These are phyloP conservation scores for Pyrocephalus nanus DNA, from an alignment of 2,797 vertebrate species.

Conservation along the genomic window DNA sequence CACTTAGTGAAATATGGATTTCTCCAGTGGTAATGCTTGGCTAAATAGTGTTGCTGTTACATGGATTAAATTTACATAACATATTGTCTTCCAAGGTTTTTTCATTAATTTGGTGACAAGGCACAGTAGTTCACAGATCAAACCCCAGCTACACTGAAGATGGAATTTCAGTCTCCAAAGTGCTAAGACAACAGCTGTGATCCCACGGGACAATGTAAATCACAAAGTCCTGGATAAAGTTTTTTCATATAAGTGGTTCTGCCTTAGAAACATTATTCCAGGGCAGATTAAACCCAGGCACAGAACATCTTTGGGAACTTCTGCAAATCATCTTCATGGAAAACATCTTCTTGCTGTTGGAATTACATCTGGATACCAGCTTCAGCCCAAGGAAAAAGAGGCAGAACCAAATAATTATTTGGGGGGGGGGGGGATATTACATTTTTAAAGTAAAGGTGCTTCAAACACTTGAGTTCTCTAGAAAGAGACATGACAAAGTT, in stretches of 20 bases:
- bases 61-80: slow-evolving; percentile 18
- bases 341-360: neutral
- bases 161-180: slow-evolving; percentile 6
- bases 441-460: neutral
- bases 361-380: neutral
- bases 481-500: neutral
- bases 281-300: slow-evolving; percentile 17
- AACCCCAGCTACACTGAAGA: neutral
- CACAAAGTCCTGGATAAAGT: neutral
- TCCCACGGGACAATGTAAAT: neutral
- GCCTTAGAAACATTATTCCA: neutral
- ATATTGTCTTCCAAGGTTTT: neutral
- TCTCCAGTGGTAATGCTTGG: neutral
- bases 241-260: neutral
- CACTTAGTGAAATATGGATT: neutral
- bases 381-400: neutral
- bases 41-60: neutral
- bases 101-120: slow-evolving; percentile 31
- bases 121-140: neutral
- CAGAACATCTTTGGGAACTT: neutral
- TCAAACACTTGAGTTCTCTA: neutral
- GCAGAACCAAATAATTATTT: neutral
- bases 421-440: no score
- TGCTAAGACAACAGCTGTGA: neutral
- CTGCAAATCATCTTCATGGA: neutral